Evolutionary conservation across 2,888 invertebrate species (phyloP).

Genomic region (Sminthurinus aureus): DNA sequence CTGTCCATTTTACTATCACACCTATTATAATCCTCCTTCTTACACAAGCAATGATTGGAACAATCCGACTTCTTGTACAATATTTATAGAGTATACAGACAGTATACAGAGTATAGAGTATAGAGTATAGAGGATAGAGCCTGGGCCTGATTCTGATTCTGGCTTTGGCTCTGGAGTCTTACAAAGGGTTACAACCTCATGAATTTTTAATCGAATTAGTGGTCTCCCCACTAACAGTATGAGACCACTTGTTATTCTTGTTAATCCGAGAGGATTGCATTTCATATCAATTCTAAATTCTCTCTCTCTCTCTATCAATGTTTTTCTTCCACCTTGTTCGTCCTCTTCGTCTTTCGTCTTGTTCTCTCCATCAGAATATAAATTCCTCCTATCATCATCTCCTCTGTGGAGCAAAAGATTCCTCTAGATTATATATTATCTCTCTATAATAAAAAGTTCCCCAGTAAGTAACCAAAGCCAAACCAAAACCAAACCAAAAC

Average conservation of each 20-base stretch:
- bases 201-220: slow-evolving; percentile 60
- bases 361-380: neutral
- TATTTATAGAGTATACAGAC: too few relatives aligned
- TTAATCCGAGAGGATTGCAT: slow-evolving; percentile 34
- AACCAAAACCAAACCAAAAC: too few relatives aligned
- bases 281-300: slow-evolving; percentile 37
- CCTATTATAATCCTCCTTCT: slow-evolving; percentile 28
- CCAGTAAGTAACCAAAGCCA: too few relatives aligned
- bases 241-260: slow-evolving; percentile 38
- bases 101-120: too few relatives aligned
- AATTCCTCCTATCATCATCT: too few relatives aligned
- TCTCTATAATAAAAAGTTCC: neutral
- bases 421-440: slow-evolving; percentile 6
- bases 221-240: slow-evolving; percentile 39
- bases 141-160: too few relatives aligned
- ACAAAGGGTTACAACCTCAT: slow-evolving; percentile 48
- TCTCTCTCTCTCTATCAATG: slow-evolving; percentile 16
- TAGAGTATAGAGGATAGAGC: too few relatives aligned
- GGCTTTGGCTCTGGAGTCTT: slow-evolving; percentile 17
- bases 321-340: slow-evolving; percentile 12
- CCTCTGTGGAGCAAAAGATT: neutral
- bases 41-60: slow-evolving; percentile 33
- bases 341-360: slow-evolving; percentile 17
- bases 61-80: slow-evolving; percentile 20
- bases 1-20: slow-evolving; percentile 35